Evolutionary conservation across 2,113 vertebrate species (phyloP).

Genomic region (Chaetura pelagica): DNA sequence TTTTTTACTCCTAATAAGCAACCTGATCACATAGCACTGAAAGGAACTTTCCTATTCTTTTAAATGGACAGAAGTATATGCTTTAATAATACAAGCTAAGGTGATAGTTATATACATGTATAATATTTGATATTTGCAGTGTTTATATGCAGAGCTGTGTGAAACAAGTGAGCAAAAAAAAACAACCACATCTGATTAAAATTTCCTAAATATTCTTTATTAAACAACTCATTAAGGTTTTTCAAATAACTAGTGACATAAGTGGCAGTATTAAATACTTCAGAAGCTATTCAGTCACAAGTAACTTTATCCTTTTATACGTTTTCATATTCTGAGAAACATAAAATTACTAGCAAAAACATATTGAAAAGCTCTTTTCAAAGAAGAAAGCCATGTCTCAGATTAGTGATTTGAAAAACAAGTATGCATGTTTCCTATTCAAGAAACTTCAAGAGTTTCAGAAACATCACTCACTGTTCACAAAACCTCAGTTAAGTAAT

Average conservation of each 20-base stretch:
- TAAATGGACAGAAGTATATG: not conserved
- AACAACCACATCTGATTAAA: not conserved
- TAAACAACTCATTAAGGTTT: constrained; percentile 39
- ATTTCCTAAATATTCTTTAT: constrained; percentile 30
- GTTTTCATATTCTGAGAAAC: constrained; percentile 33
- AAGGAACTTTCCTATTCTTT: not conserved
- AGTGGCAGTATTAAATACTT: constrained; percentile 48
- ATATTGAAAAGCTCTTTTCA: constrained; percentile 27
- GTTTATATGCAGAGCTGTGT: not conserved
- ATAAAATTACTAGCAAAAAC: constrained; percentile 29
- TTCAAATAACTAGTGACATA: constrained; percentile 22
- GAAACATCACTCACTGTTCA: constrained; percentile 29
- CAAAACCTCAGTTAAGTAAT: not conserved
- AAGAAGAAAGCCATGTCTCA: constrained; percentile 45
- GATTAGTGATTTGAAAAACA: constrained; percentile 46
- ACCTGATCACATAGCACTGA: too few species aligned
- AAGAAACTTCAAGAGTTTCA: constrained; percentile 51
- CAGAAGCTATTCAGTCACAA: constrained; percentile 40
- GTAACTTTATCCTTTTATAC: constrained; percentile 35
- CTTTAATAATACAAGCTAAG: not conserved
- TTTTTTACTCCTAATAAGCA: not conserved
- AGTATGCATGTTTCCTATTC: constrained; percentile 20
- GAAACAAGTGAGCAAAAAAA: not conserved
- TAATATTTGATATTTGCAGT: not conserved
- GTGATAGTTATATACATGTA: not conserved